A percentile compares a stretch with the other conserved stretches of the same genome.
phyloP scores from a whole-genome alignment of 2,888 invertebrate genomes.

The Nesidiocoris tenuis region DNA sequence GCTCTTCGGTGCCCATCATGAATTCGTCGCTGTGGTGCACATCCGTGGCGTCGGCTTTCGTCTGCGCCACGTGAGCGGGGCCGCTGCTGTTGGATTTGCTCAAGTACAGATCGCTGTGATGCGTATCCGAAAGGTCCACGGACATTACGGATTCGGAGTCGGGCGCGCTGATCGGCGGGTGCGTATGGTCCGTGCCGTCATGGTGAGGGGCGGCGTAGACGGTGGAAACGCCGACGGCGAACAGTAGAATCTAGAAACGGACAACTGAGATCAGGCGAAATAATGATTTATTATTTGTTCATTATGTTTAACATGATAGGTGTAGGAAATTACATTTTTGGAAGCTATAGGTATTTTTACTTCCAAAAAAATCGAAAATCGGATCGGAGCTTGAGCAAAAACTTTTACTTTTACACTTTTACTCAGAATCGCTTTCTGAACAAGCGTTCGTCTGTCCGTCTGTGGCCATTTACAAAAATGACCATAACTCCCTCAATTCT shows the following conservation, averaged over 20 bases:
- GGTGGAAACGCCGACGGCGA: not conserved
- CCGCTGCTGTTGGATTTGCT: not conserved
- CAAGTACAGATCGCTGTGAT: slow-evolving; percentile 32
- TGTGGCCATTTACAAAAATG: no score
- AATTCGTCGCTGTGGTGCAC: slow-evolving; percentile 19
- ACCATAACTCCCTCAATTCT: no score
- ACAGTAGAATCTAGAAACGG: not conserved
- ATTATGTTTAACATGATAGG: no score
- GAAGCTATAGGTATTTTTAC: no score
- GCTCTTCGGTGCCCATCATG: not conserved
- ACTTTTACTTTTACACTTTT: no score
- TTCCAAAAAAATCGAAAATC: no score
- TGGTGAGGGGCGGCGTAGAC: not conserved
- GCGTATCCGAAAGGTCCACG: not conserved
- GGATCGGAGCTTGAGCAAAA: no score
- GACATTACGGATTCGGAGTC: slow-evolving; percentile 25
- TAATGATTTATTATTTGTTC: no score
- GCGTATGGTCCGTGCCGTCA: not conserved
- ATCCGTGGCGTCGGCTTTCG: not conserved
- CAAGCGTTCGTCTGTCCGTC: no score
- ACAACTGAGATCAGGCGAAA: not conserved
- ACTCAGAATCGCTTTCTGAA: no score
- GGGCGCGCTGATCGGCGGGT: slow-evolving; percentile 7
- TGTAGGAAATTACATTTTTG: no score
- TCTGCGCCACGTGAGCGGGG: not conserved